These are phyloP conservation scores for Metopia argyrocephala DNA, from an alignment of 2,888 invertebrate genomes.

Conservation along the genomic window DNA sequence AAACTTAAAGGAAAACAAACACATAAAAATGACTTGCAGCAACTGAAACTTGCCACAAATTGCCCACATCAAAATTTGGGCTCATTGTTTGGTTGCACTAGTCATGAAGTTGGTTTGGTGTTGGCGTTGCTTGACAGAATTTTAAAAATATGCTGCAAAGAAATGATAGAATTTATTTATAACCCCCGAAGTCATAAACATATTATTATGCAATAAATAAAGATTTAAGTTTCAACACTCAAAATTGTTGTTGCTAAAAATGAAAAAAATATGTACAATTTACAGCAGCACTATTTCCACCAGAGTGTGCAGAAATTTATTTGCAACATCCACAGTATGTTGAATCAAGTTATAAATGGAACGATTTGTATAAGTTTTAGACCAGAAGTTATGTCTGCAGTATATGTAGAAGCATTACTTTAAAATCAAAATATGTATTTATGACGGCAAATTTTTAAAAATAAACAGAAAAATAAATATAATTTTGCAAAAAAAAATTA, in stretches of 20 bases:
- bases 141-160: constrained; percentile 15
- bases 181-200: constrained; percentile 49
- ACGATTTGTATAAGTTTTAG: not conserved
- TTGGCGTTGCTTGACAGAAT: constrained; percentile 15
- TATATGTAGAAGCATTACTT: not conserved
- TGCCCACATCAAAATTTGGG: constrained; percentile 39
- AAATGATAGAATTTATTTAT: constrained; percentile 53
- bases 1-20: not conserved
- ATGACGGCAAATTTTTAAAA: not conserved
- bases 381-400: not conserved
- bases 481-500: not conserved
- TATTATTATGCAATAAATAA: constrained; percentile 65
- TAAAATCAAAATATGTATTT: constrained; percentile 39
- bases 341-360: constrained; percentile 24
- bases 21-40: constrained; percentile 17
- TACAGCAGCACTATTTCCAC: not conserved
- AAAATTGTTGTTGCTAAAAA: not conserved
- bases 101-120: not conserved
- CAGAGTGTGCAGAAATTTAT: constrained; percentile 34
- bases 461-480: too few relatives aligned
- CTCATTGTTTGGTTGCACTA: constrained; percentile 34
- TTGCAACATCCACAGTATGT: constrained; percentile 43
- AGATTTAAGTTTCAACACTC: constrained; percentile 56
- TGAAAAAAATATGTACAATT: not conserved
- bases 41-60: constrained; percentile 18